Percentiles rank a stretch among this genome's conserved stretches.
These are phyloP conservation scores for roundworm (Caenorhabditis elegans) DNA, from an alignment of 1,140 invertebrate genomes.

Conservation along the genomic window WBcel235 BX284606.5:5835001-5835500, in stretches of 20 bases:
- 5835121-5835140: neutral
- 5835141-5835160: constrained; percentile 17
- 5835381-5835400: too few relatives aligned
- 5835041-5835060: too few relatives aligned
- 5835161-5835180: constrained; percentile 24
- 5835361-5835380: neutral
- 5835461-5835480: too few relatives aligned
- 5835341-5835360: neutral
- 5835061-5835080: too few relatives aligned
- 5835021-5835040: too few relatives aligned
- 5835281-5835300: neutral
- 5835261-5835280: neutral
- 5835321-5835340: neutral
- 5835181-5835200: constrained; percentile 31
- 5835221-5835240: neutral
- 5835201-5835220: neutral
- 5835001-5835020: too few relatives aligned
- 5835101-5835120: too few relatives aligned
- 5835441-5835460: too few relatives aligned
- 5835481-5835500: too few relatives aligned
- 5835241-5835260: neutral
- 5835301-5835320: neutral
- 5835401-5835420: neutral
- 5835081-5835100: too few relatives aligned
- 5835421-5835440: too few relatives aligned